A percentile compares a stretch with the other conserved stretches of the same genome.
These are phyloP conservation scores for Falcaria lacertinaria DNA, from an alignment of 2,888 invertebrate species.

Conservation along the genomic window DNA sequence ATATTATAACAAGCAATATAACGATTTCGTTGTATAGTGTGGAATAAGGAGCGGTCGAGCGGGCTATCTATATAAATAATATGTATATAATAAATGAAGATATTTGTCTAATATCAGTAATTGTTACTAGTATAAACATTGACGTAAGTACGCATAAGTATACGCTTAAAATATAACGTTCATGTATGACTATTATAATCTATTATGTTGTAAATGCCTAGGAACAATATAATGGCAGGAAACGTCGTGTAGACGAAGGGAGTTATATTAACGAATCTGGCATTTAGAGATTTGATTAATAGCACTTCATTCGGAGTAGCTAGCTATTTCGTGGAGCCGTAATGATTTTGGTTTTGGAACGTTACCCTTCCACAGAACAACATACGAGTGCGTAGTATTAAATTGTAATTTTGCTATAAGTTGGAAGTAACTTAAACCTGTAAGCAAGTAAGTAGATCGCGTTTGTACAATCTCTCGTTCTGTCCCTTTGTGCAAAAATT, in stretches of 20 bases:
- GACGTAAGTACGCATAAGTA: conserved; percentile 1
- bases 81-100: too few relatives aligned
- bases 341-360: conserved; percentile 25
- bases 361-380: background rate
- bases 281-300: conserved; percentile 54
- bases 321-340: conserved; percentile 33
- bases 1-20: conserved; percentile 17
- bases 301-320: conserved; percentile 36
- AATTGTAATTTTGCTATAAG: background rate
- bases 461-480: too few relatives aligned
- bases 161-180: background rate
- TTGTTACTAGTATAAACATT: too few relatives aligned
- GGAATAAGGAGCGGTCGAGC: too few relatives aligned
- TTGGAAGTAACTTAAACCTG: conserved; percentile 3
- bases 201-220: background rate
- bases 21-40: too few relatives aligned
- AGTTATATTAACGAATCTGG: conserved; percentile 41
- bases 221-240: conserved; percentile 19
- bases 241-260: conserved; percentile 26
- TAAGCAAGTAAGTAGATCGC: too few relatives aligned
- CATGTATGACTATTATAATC: background rate
- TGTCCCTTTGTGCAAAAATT: too few relatives aligned
- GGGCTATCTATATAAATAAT: too few relatives aligned
- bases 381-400: background rate
- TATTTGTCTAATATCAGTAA: too few relatives aligned